These are phyloP conservation scores for Gonioctena quinquepunctata DNA, from an alignment of 1,140 invertebrate genomes.

Conservation along the genomic window DNA sequence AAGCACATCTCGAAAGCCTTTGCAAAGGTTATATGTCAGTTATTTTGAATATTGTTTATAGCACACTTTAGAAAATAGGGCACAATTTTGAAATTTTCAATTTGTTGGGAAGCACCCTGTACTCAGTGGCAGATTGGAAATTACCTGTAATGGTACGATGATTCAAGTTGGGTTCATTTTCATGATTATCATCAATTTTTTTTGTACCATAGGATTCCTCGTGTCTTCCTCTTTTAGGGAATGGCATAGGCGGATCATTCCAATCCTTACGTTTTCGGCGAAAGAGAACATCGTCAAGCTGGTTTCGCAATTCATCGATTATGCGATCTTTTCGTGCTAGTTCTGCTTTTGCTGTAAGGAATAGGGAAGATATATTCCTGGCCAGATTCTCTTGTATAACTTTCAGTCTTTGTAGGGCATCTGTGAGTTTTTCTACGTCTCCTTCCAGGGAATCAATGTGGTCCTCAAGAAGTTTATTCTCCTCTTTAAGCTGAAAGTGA, in stretches of 20 bases:
- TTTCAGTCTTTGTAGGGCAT: conserved; percentile 13
- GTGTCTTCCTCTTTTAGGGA: background rate
- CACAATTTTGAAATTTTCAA: too few species aligned
- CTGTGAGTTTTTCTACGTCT: conserved; percentile 24
- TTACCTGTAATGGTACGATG: too few species aligned
- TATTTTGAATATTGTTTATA: too few species aligned
- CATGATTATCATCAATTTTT: too few species aligned
- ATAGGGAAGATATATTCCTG: conserved; percentile 53
- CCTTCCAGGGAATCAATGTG: conserved; percentile 15
- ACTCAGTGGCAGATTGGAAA: too few species aligned
- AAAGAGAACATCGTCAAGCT: conserved; percentile 27
- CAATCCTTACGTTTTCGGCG: background rate
- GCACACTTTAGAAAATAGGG: too few species aligned
- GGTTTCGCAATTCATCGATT: conserved; percentile 52
- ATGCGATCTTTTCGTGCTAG: conserved; percentile 56
- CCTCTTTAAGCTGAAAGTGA: conserved; percentile 22
- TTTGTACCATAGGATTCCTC: background rate
- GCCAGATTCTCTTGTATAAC: conserved; percentile 25
- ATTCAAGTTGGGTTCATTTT: too few species aligned
- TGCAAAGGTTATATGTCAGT: too few species aligned
- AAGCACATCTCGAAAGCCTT: too few species aligned
- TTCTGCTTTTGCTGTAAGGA: conserved; percentile 58
- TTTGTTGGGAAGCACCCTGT: too few species aligned
- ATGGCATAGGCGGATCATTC: background rate
- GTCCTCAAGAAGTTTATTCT: conserved; percentile 51